Evolutionary conservation across 2,113 vertebrate genomes (phyloP).

Genomic region (Ictidomys tridecemlineatus): DNA sequence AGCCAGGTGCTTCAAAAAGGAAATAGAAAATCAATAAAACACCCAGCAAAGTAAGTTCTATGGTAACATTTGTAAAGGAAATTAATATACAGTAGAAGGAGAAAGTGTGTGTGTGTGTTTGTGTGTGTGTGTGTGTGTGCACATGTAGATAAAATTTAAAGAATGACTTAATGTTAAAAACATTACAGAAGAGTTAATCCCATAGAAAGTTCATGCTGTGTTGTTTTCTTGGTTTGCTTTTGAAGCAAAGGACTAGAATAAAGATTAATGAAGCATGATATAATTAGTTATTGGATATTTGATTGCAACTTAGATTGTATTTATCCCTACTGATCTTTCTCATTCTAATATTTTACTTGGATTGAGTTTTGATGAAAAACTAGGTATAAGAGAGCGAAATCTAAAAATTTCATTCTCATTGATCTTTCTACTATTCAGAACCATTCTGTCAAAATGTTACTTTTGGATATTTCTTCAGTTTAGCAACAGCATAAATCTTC

Average conservation of each 20-base stretch:
- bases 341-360: neutral
- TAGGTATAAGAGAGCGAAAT: neutral
- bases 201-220: neutral
- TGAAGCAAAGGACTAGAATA: neutral
- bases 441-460: neutral
- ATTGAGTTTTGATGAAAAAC: constrained; percentile 28
- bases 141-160: neutral
- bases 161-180: neutral
- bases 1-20: constrained; percentile 79
- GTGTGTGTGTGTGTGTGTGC: neutral
- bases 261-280: neutral
- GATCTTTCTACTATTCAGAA: neutral
- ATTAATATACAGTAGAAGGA: constrained; percentile 59
- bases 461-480: constrained; percentile 53
- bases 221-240: neutral
- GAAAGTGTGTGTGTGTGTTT: neutral
- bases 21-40: constrained; percentile 81
- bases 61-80: constrained; percentile 74
- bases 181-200: neutral
- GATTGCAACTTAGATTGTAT: neutral
- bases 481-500: constrained; percentile 31
- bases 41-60: constrained; percentile 63
- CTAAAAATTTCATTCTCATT: neutral
- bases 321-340: neutral
- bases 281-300: neutral